phyloP scores from a whole-genome alignment of 2,888 invertebrate species.

The Lysandra coridon region DNA sequence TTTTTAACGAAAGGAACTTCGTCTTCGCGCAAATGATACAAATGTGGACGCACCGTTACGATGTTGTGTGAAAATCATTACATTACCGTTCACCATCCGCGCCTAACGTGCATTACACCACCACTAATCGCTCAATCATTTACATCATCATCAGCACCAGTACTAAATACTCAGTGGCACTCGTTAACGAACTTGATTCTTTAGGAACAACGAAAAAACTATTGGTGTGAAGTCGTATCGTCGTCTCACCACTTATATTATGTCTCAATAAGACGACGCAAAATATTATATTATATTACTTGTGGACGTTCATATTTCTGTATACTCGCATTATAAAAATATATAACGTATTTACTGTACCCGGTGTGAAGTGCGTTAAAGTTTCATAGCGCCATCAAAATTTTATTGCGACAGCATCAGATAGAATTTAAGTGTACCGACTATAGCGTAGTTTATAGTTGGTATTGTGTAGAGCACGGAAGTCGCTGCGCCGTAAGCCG shows the following conservation, averaged over 20 bases:
- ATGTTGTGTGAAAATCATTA: neutral
- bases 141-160: neutral
- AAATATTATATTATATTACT: too few relatives aligned
- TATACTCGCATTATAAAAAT: neutral
- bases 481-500: neutral
- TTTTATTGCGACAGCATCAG: conserved; percentile 10
- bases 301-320: too few relatives aligned
- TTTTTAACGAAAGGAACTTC: too few relatives aligned
- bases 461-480: neutral
- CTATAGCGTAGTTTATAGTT: neutral
- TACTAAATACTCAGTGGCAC: neutral
- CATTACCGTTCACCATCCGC: neutral
- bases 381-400: conserved; percentile 9
- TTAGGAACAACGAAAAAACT: neutral
- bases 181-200: neutral
- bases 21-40: too few relatives aligned
- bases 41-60: neutral
- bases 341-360: neutral
- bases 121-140: neutral
- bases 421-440: neutral
- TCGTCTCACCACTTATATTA: too few relatives aligned
- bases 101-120: neutral
- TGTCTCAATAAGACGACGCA: too few relatives aligned
- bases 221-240: too few relatives aligned
- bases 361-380: neutral